phyloP scores from a whole-genome alignment of 1,140 invertebrate genomes.

The Ganaspis sp. region DNA sequence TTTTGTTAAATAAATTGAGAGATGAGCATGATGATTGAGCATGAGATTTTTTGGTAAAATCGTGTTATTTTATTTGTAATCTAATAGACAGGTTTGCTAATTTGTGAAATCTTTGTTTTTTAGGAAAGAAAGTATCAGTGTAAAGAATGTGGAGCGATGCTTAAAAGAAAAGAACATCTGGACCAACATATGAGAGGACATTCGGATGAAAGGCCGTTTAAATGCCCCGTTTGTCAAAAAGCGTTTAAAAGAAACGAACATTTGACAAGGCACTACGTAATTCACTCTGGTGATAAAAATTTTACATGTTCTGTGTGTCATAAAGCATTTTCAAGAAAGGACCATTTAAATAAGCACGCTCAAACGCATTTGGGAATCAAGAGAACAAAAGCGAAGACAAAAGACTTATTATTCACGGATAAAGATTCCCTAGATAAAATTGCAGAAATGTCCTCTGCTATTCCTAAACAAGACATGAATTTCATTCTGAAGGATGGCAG shows the following conservation, averaged over 20 bases:
- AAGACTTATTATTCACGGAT: slow-evolving; percentile 62
- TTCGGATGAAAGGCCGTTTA: slow-evolving; percentile 84
- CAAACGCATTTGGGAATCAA: slow-evolving; percentile 72
- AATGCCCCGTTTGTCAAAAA: slow-evolving; percentile 77
- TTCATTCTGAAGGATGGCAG: slow-evolving; percentile 65
- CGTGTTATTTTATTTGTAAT: no score
- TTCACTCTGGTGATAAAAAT: slow-evolving; percentile 80
- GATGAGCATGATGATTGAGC: no score
- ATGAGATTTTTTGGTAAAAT: no score
- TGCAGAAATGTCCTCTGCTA: slow-evolving; percentile 43
- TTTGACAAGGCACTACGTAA: slow-evolving; percentile 75
- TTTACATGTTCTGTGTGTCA: slow-evolving; percentile 85
- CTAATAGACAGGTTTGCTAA: no score
- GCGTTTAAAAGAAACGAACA: slow-evolving; percentile 79
- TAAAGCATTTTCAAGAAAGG: slow-evolving; percentile 86
- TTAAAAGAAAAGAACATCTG: slow-evolving; percentile 76
- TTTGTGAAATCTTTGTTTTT: slow-evolving; percentile 42
- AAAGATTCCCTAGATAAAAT: slow-evolving; percentile 61
- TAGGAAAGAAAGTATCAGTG: slow-evolving; percentile 75
- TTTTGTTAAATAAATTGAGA: no score
- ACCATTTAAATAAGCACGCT: slow-evolving; percentile 85
- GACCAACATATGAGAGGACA: slow-evolving; percentile 84
- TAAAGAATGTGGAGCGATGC: slow-evolving; percentile 74
- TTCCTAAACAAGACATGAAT: slow-evolving; percentile 66
- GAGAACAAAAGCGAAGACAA: slow-evolving; percentile 64